A percentile compares a stretch with the other conserved stretches of the same genome.
phyloP scores from a whole-genome alignment of 2,797 vertebrate species.

The Hippocampus kuda region DNA sequence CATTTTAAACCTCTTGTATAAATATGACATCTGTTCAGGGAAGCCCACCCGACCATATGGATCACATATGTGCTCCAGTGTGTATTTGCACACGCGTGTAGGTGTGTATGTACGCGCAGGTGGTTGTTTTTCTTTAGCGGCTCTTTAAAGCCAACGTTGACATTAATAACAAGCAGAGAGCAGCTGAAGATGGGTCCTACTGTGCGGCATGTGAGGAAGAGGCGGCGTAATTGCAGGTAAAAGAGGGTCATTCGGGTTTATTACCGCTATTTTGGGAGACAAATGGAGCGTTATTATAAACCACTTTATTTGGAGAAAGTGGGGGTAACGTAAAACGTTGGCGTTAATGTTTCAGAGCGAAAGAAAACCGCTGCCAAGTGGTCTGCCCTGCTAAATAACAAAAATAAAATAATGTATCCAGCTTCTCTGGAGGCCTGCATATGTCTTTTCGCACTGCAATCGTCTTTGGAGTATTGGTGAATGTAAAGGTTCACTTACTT shows the following conservation, averaged over 20 bases:
- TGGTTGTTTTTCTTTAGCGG: constrained; percentile 22
- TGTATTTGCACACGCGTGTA: constrained; percentile 16
- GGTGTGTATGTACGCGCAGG: constrained; percentile 20
- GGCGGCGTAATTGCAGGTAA: neutral
- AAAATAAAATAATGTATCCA: neutral
- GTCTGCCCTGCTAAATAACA: neutral
- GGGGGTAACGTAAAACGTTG: neutral
- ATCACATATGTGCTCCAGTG: constrained; percentile 36
- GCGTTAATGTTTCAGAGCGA: neutral
- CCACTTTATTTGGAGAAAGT: constrained; percentile 8
- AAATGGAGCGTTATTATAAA: constrained; percentile 5
- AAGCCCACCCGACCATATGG: constrained; percentile 43
- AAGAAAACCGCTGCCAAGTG: neutral
- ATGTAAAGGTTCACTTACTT: neutral
- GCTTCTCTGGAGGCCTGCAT: neutral
- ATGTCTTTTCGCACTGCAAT: neutral
- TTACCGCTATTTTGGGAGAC: constrained; percentile 3
- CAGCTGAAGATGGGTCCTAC: constrained; percentile 18
- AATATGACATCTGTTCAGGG: constrained; percentile 10
- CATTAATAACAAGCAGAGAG: constrained; percentile 30
- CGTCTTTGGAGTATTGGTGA: neutral
- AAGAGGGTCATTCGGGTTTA: constrained; percentile 8
- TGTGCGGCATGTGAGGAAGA: constrained; percentile 17
- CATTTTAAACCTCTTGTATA: constrained; percentile 16
- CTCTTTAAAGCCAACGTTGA: constrained; percentile 22